A percentile compares a stretch with the other conserved stretches of the same genome.
These are phyloP conservation scores for Graphium colonna DNA, from an alignment of 2,888 invertebrate genomes.

Conservation along the genomic window DNA sequence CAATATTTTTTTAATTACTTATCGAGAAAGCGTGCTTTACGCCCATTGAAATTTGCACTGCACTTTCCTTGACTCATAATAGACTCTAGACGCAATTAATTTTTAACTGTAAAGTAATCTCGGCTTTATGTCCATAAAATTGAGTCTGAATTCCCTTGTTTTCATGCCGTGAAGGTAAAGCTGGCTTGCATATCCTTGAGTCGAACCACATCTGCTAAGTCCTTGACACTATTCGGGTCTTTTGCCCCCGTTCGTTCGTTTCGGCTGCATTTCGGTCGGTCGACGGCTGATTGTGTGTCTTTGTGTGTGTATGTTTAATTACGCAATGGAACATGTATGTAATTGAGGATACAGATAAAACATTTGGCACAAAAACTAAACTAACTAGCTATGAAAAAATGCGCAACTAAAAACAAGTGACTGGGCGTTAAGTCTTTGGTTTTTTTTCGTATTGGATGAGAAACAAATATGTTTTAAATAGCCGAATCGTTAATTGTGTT, in stretches of 20 bases:
- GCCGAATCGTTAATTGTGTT: no score
- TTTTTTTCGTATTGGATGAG: neutral
- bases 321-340: no score
- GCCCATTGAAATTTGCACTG: neutral
- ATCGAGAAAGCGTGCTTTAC: neutral
- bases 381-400: no score
- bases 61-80: neutral
- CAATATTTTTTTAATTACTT: neutral
- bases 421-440: neutral
- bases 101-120: neutral
- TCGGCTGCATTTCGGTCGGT: slow-evolving; percentile 1
- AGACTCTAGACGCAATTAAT: neutral
- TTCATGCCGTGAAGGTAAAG: neutral
- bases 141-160: neutral
- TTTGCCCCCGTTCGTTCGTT: neutral
- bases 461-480: no score
- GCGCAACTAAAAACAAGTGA: neutral
- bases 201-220: slow-evolving; percentile 1
- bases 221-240: slow-evolving; percentile 15
- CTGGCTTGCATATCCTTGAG: slow-evolving; percentile 5
- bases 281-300: no score
- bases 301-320: no score
- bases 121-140: neutral
- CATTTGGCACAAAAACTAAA: no score
- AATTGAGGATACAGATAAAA: no score